Conservation (phyloP, 2,797 vertebrate species). For the Syncerus caffer region DNA sequence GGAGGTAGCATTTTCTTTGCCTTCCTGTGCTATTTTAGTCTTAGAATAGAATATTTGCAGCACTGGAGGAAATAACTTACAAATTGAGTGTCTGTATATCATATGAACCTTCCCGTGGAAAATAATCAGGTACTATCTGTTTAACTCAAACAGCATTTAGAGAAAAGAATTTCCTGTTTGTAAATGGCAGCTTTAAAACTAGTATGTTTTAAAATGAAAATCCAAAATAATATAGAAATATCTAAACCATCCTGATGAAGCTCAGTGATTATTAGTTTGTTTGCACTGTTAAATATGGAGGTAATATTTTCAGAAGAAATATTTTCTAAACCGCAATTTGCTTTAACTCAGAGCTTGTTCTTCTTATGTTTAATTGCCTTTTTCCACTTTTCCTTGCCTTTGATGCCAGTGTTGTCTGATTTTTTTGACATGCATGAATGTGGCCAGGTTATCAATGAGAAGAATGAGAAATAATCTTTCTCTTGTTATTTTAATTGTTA, state of each 20-base stretch:
- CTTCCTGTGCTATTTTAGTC: neutral
- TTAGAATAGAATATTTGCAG: neutral
- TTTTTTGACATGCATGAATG: neutral
- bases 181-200: neutral
- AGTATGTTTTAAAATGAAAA: slow-evolving; percentile 36
- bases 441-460: slow-evolving; percentile 2
- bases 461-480: neutral
- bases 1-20: neutral
- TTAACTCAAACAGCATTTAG: neutral
- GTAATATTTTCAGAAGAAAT: slow-evolving; percentile 36
- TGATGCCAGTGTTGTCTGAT: neutral
- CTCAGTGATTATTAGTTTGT: neutral
- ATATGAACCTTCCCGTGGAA: neutral
- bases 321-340: neutral
- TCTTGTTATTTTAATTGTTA: neutral
- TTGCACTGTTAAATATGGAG: neutral
- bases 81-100: neutral
- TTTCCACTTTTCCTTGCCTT: neutral
- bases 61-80: neutral
- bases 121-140: neutral
- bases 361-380: neutral
- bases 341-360: slow-evolving; percentile 16
- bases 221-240: neutral
- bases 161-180: neutral
- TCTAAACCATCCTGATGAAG: neutral